A percentile compares a stretch with the other conserved stretches of the same genome.
These are phyloP conservation scores for Ormia ochracea DNA, from an alignment of 2,888 invertebrate species.

Conservation along the genomic window DNA sequence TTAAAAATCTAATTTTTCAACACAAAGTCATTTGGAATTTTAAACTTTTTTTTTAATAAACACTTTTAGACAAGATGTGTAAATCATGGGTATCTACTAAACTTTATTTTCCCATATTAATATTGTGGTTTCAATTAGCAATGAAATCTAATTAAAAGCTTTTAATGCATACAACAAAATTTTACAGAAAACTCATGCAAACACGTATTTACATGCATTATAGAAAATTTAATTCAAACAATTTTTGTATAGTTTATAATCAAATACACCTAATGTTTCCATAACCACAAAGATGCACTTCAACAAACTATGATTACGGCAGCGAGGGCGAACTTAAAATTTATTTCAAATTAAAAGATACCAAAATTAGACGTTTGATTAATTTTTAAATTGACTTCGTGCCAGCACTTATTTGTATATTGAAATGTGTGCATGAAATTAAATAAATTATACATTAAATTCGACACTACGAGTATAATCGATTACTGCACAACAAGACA, in stretches of 20 bases:
- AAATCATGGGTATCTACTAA: background rate
- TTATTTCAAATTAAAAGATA: background rate
- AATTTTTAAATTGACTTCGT: background rate
- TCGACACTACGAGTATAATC: constrained; percentile 41
- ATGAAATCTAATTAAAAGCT: constrained; percentile 59
- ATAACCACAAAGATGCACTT: constrained; percentile 56
- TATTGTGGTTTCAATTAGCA: constrained; percentile 58
- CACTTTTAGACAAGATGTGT: background rate
- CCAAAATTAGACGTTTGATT: background rate
- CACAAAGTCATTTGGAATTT: no score
- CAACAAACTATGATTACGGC: constrained; percentile 39
- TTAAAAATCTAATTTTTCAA: no score
- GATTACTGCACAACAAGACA: constrained; percentile 36
- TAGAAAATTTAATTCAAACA: background rate
- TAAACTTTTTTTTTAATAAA: background rate
- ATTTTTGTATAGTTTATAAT: constrained; percentile 27
- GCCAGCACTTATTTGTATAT: background rate
- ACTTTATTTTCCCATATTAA: background rate
- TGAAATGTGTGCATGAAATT: constrained; percentile 3
- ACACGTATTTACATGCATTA: background rate
- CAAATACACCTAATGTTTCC: constrained; percentile 35
- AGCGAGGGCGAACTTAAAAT: background rate
- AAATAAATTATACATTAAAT: constrained; percentile 35
- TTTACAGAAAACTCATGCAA: background rate
- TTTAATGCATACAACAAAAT: constrained; percentile 43